phyloP scores from a whole-genome alignment of 1,140 invertebrate species.

The Grapholita molesta region DNA sequence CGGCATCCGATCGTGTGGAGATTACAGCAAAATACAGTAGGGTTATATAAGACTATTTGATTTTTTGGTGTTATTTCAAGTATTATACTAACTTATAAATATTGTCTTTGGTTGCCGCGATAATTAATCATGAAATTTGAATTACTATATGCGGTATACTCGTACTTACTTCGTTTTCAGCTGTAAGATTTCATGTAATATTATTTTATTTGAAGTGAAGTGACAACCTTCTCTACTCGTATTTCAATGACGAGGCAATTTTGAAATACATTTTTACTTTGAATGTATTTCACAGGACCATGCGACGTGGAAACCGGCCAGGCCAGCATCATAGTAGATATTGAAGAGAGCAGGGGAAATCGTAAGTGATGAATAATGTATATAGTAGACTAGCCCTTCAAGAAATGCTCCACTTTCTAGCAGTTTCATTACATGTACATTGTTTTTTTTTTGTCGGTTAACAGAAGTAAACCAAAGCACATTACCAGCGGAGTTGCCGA shows the following conservation, averaged over 20 bases:
- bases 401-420: slow-evolving; percentile 2
- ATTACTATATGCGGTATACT: too few relatives aligned
- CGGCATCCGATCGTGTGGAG: neutral
- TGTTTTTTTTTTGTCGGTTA: slow-evolving; percentile 37
- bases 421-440: neutral
- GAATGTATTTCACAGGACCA: slow-evolving; percentile 77
- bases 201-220: too few relatives aligned
- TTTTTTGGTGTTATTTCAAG: too few relatives aligned
- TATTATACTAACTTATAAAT: too few relatives aligned
- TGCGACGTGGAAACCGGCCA: slow-evolving; percentile 91
- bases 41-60: neutral
- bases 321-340: slow-evolving; percentile 93
- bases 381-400: neutral
- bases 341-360: slow-evolving; percentile 90
- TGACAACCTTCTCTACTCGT: too few relatives aligned
- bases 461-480: slow-evolving; percentile 91
- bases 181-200: too few relatives aligned
- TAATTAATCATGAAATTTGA: too few relatives aligned
- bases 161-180: too few relatives aligned
- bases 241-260: too few relatives aligned
- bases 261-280: too few relatives aligned
- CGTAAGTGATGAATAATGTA: slow-evolving; percentile 82
- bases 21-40: neutral
- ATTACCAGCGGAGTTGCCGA: slow-evolving; percentile 86
- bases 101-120: too few relatives aligned